Percentiles rank a stretch among this genome's conserved stretches.
phyloP scores from a whole-genome alignment of 2,797 vertebrate species.

The Telmatherina bonti region DNA sequence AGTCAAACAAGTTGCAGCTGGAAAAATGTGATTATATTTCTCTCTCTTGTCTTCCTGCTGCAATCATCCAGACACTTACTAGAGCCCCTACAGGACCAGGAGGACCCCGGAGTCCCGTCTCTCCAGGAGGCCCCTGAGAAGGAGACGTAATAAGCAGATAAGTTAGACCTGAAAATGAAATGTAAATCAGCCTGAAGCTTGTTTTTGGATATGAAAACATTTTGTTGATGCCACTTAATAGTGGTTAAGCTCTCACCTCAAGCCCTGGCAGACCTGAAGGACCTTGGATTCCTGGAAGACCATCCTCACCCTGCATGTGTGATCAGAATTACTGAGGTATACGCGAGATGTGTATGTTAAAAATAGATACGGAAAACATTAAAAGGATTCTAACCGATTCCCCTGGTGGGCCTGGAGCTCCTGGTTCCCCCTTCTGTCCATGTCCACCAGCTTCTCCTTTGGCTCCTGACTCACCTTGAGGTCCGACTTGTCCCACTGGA shows the following conservation, averaged over 20 bases:
- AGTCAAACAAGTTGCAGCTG: too few species aligned
- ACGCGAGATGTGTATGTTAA: not conserved
- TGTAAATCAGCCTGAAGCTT: not conserved
- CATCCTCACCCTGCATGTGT: slow-evolving; percentile 82
- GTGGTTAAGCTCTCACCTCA: slow-evolving; percentile 74
- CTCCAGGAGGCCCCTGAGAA: slow-evolving; percentile 79
- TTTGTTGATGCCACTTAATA: not conserved
- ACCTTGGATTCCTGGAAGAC: slow-evolving; percentile 82
- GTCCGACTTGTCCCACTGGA: slow-evolving; percentile 72
- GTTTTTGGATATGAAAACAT: not conserved
- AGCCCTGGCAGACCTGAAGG: slow-evolving; percentile 78
- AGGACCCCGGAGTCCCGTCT: slow-evolving; percentile 80
- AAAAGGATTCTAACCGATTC: slow-evolving; percentile 66
- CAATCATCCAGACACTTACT: slow-evolving; percentile 75
- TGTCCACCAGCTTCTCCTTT: slow-evolving; percentile 78
- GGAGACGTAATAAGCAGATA: not conserved
- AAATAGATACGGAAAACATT: not conserved
- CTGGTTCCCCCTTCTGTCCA: slow-evolving; percentile 82
- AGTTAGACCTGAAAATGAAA: not conserved
- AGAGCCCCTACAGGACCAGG: slow-evolving; percentile 76
- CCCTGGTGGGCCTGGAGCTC: slow-evolving; percentile 79
- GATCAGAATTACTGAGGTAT: slow-evolving; percentile 7
- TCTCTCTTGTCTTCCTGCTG: not conserved
- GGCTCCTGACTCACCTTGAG: slow-evolving; percentile 72
- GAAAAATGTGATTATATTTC: slow-evolving; percentile 19